phyloP scores from a whole-genome alignment of 1,140 invertebrate species.

The Pteromalus puparum region DNA sequence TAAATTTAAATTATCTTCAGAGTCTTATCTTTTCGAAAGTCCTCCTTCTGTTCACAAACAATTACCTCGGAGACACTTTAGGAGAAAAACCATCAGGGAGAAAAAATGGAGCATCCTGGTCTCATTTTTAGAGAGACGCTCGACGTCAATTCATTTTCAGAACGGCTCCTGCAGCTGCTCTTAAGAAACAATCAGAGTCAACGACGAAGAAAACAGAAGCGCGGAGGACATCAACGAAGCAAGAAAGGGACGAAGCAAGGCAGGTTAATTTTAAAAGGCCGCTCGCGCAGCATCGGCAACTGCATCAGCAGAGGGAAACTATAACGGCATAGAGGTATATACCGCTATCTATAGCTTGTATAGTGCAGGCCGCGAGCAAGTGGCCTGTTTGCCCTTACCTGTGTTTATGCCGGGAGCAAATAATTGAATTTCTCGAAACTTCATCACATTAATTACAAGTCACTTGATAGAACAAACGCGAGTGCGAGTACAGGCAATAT shows the following conservation, averaged over 20 bases:
- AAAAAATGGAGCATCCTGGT: not conserved
- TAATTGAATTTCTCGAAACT: conserved; percentile 68
- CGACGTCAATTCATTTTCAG: not conserved
- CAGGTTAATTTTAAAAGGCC: not conserved
- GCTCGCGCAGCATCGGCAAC: not conserved
- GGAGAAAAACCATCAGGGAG: not conserved
- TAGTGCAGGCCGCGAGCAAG: not conserved
- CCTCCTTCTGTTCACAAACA: too few species aligned
- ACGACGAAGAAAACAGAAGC: not conserved
- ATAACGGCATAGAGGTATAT: not conserved
- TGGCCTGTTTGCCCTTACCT: not conserved
- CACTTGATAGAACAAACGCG: conserved; percentile 62
- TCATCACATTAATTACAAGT: conserved; percentile 71
- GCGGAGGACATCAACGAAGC: not conserved
- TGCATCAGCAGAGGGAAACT: not conserved
- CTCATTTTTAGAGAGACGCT: not conserved
- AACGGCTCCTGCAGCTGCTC: not conserved
- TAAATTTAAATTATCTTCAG: too few species aligned
- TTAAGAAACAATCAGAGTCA: not conserved
- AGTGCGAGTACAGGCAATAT: conserved; percentile 65
- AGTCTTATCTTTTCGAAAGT: too few species aligned
- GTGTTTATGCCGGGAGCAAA: conserved; percentile 52
- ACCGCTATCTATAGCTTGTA: not conserved
- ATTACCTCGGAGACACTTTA: not conserved
- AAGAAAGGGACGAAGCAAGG: not conserved